phyloP scores from a whole-genome alignment of 2,888 invertebrate species.

The Eumerus sabulonum region DNA sequence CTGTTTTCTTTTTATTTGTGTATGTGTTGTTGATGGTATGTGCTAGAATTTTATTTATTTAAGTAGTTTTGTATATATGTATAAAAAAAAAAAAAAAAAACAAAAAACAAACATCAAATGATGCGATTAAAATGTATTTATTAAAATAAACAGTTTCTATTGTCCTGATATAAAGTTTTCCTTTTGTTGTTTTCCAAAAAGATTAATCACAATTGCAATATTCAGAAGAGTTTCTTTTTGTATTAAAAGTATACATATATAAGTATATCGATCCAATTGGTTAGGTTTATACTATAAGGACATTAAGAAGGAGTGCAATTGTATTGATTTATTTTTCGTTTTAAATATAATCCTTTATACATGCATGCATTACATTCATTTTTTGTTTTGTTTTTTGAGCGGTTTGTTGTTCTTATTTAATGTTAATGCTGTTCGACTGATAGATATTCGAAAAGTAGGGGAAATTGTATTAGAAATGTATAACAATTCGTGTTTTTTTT shows the following conservation, averaged over 20 bases:
- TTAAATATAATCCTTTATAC: conserved; percentile 6
- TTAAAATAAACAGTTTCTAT: conserved; percentile 26
- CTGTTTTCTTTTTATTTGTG: conserved; percentile 21
- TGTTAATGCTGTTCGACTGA: too few relatives aligned
- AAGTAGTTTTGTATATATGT: conserved; percentile 13
- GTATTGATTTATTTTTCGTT: too few relatives aligned
- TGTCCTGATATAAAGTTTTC: conserved; percentile 48
- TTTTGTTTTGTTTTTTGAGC: conserved; percentile 20
- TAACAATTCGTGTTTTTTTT: too few relatives aligned
- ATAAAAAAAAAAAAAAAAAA: conserved; percentile 17
- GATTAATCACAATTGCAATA: conserved; percentile 52
- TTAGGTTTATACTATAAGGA: conserved; percentile 36
- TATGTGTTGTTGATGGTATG: conserved; percentile 34
- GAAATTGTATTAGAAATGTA: too few relatives aligned
- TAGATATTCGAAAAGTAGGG: too few relatives aligned
- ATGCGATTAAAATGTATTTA: neutral
- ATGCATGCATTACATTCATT: conserved; percentile 26
- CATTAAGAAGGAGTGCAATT: conserved; percentile 33
- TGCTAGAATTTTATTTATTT: conserved; percentile 41
- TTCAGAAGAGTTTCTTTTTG: conserved; percentile 19
- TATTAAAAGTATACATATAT: conserved; percentile 7
- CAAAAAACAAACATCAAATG: conserved; percentile 23
- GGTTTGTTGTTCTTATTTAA: too few relatives aligned
- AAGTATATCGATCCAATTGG: conserved; percentile 33
- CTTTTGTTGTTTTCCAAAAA: conserved; percentile 11